Evolutionary conservation across 2,888 invertebrate species (phyloP), one percentile per base, ranked within the genome.

Genomic region (Lasioglossum malachurum): DNA sequence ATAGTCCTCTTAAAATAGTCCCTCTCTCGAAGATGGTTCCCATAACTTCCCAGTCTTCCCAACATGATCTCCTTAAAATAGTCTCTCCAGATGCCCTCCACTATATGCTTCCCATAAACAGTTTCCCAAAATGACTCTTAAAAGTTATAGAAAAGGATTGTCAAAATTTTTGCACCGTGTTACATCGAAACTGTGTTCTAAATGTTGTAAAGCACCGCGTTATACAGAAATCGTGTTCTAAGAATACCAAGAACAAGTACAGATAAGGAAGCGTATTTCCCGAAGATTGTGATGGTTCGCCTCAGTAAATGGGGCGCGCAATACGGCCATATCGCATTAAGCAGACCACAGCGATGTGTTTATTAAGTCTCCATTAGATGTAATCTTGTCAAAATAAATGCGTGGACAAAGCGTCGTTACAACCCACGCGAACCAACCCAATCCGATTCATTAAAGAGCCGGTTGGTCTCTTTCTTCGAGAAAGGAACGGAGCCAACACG

Each of bases 391-490:
- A 87, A 89, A 83, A 85, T 75, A 82, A 91, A 80, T 71, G 85
- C 80, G 84, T 84, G 76, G 73, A 75, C 67, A 76, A 64, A 78
- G 76, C 75, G 80, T 69, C 74, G 76, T 81, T 41, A 75, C 87
- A 78, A 78, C 88, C 85, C 76, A 88, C 88, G 78, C 85, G 44
- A 80, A 31, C 75, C 80, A 23, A 53, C 53, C 69, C 73, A 79
- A 60, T 85, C 71, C 41, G 84, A 81, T 89, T 90, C 83, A 87
- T 91, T 87, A 75, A 31, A 91, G 76, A 53, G 53, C 73, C 71
- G 85, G 87, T 86, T 87, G 82, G 84, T 35, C 75, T 86, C 53
- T 53, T 89, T 91, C 81, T 84, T 78, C 64, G 71, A 81, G 86
- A 80, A 91, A 89, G 76, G 31, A 81, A 74, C 67, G 12, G 19